Evolutionary conservation across 2,888 invertebrate species (phyloP), one percentile per base, ranked within the genome.

Genomic region (Lucinisca nassula): DNA sequence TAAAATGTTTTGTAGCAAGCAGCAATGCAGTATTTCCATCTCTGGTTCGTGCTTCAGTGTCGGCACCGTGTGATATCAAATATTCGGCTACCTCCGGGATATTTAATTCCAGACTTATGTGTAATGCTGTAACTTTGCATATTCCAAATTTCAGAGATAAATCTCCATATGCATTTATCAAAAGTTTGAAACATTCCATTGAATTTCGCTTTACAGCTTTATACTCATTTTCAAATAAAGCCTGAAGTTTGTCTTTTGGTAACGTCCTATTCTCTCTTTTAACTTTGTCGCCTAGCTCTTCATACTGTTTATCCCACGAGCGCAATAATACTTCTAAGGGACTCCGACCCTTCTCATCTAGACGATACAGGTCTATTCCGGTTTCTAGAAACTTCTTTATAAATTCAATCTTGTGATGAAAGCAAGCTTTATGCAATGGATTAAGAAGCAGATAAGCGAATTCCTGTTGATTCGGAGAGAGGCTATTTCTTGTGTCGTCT

Each of bases 321-420:
- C 30, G 1, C 2, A 67, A 21, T 21, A 67, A 67, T 3, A 67
- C 35, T 67, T 67, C 67, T 17, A 67, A 12, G 10, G 67, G 35
- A 35, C 67, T 67, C 17, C 67, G 32, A 35, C 67, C 67, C 67
- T 17, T 67, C 1, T 67, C 67, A 67, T 67, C 67, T 67, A 67
- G 17, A 35, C 67, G 8, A 35, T 17, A 67, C 17, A 24, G 32
- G 35, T 67, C 35, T 17, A 17, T 21, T 12, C 35, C 35, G 21
- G 17, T 35, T 21, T 35, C 21, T 4, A 67, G 21, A 21, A 67
- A 67, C 17, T 67, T 32, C 1, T 35, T 10, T 35, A 67, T 67
- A 30, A 35, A 67, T 12, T 35, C 35, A 1, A 21, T 3, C 3
- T 67, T 32, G 8, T 67, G 67, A 35, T 67, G 67, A 21, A 35